A percentile compares a stretch with the other conserved stretches of the same genome.
phyloP scores from a whole-genome alignment of 2,113 vertebrate species.

The Ceratotherium simum region DNA sequence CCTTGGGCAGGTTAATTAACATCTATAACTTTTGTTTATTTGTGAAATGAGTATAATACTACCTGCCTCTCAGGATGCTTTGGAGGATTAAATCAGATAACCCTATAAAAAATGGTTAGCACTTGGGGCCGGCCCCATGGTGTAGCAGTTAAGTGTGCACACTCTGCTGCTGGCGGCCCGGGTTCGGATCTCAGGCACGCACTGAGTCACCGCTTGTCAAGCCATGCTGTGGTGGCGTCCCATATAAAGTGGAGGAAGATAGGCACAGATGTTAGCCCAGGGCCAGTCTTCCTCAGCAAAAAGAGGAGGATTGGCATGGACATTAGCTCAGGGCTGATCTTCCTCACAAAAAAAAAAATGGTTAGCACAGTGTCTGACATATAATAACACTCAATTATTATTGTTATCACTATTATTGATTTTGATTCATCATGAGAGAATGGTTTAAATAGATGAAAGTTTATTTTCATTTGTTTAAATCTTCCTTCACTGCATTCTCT shows the following conservation, averaged over 20 bases:
- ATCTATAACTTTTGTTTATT: conserved; percentile 39
- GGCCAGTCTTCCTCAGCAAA: too few relatives aligned
- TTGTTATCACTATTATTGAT: background rate
- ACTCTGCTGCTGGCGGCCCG: too few relatives aligned
- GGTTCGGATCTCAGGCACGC: too few relatives aligned
- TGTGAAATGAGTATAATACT: conserved; percentile 26
- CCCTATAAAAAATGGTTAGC: background rate
- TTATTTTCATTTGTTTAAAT: background rate
- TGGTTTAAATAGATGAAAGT: background rate
- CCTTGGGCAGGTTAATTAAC: conserved; percentile 22
- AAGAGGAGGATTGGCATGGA: too few relatives aligned
- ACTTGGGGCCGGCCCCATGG: background rate
- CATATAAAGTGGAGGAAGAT: too few relatives aligned
- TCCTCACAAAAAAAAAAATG: background rate
- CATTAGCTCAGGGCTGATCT: too few relatives aligned
- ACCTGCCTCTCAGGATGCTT: background rate
- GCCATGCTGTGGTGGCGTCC: too few relatives aligned
- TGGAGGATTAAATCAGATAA: conserved; percentile 32
- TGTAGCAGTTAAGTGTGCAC: too few relatives aligned
- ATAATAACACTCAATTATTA: background rate
- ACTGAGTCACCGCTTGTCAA: too few relatives aligned
- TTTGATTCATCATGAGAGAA: background rate
- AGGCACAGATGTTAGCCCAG: too few relatives aligned
- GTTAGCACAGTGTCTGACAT: background rate
- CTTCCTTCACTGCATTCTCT: background rate